A percentile compares a stretch with the other conserved stretches of the same genome.
Conservation (phyloP, 2,888 invertebrate genomes). For the Minunthozetes semirufus region DNA sequence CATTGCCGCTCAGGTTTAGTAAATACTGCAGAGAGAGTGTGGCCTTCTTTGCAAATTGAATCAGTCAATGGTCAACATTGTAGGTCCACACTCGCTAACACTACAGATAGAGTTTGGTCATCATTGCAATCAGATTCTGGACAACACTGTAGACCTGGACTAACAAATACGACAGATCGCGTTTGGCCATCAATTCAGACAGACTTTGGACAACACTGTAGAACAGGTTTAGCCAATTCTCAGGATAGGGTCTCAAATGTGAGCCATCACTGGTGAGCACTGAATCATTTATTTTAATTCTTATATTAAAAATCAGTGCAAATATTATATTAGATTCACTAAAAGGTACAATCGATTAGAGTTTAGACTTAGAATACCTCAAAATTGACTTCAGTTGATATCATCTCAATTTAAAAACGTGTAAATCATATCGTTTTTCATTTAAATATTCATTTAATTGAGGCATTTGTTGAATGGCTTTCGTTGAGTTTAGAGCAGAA, state of each 20-base stretch:
- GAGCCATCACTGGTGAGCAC: neutral
- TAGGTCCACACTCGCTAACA: neutral
- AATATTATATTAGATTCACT: too few species aligned
- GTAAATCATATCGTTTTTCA: too few species aligned
- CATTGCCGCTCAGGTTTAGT: too few species aligned
- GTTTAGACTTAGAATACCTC: too few species aligned
- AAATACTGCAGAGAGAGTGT: neutral
- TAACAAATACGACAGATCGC: neutral
- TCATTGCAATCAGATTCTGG: neutral
- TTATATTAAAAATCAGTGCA: too few species aligned
- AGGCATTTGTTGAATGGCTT: too few species aligned
- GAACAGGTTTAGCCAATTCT: neutral
- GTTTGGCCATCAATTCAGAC: neutral
- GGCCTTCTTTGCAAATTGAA: neutral
- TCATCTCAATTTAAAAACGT: too few species aligned
- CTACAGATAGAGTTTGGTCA: neutral
- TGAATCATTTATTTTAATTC: too few species aligned
- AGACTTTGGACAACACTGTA: neutral
- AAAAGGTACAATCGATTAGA: too few species aligned
- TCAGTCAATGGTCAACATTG: conserved; percentile 2
- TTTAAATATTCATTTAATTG: too few species aligned
- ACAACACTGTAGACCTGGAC: neutral
- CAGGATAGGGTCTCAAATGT: neutral
- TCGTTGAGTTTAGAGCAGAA: too few species aligned
- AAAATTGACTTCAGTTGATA: too few species aligned